Percentiles rank a stretch among this genome's conserved stretches.
Conservation (phyloP, 1,140 invertebrate species). For the Neodiprion lecontei region DNA sequence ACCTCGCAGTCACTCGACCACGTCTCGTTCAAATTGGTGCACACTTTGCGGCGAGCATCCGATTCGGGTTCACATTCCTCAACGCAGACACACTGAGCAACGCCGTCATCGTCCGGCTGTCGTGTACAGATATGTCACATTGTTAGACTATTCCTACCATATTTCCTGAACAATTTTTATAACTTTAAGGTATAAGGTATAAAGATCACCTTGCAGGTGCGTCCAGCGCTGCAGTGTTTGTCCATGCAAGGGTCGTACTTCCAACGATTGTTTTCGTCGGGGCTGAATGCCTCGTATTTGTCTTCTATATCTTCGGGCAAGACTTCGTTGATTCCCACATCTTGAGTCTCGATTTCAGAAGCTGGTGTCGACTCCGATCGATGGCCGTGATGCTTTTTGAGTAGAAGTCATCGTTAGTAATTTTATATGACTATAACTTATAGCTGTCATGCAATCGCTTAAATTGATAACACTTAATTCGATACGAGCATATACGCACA, state of each 20-base stretch:
- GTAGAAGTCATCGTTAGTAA: neutral
- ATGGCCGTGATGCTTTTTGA: slow-evolving; percentile 20
- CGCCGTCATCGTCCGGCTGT: slow-evolving; percentile 67
- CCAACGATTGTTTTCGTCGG: slow-evolving; percentile 20
- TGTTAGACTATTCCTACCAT: no score
- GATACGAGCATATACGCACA: no score
- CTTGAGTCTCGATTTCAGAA: slow-evolving; percentile 28
- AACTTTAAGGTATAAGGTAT: neutral
- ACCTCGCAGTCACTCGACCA: slow-evolving; percentile 92
- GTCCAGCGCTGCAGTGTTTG: slow-evolving; percentile 89
- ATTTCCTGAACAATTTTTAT: no score
- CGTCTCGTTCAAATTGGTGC: slow-evolving; percentile 93
- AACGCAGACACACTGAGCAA: slow-evolving; percentile 86
- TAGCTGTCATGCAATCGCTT: no score
- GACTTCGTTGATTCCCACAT: slow-evolving; percentile 27
- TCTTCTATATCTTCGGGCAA: slow-evolving; percentile 34
- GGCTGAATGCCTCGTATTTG: slow-evolving; percentile 33
- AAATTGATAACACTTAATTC: no score
- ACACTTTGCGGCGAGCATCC: slow-evolving; percentile 84
- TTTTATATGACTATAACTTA: no score
- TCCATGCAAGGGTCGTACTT: slow-evolving; percentile 78
- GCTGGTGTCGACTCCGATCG: slow-evolving; percentile 47
- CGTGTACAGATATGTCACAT: neutral
- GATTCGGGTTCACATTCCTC: slow-evolving; percentile 80
- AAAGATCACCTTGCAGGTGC: slow-evolving; percentile 76